phyloP scores from a whole-genome alignment of 1,140 invertebrate species.

The Dufourea novaeangliae region DNA sequence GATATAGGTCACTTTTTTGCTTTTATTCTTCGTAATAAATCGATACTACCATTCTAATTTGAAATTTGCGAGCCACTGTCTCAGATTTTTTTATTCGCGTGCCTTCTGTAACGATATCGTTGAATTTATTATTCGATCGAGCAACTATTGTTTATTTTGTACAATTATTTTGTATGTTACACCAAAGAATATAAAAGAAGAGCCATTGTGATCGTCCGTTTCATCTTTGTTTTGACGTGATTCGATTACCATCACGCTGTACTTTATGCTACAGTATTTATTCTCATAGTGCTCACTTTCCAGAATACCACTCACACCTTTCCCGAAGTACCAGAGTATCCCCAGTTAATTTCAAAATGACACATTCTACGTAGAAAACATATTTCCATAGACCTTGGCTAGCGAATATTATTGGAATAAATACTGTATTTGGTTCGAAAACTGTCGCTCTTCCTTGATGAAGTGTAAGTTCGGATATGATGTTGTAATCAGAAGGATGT shows the following conservation, averaged over 20 bases:
- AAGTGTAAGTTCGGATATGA: not conserved
- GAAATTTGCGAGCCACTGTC: not conserved
- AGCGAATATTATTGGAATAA: not conserved
- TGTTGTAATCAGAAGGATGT: not conserved
- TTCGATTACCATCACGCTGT: constrained; percentile 13
- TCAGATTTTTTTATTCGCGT: not conserved
- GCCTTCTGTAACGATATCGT: constrained; percentile 7
- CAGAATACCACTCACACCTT: not conserved
- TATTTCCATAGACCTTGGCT: not conserved
- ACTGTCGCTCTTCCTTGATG: not conserved
- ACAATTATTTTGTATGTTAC: constrained; percentile 11
- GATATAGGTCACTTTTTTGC: not conserved
- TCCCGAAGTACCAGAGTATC: not conserved
- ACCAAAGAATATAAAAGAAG: constrained; percentile 28
- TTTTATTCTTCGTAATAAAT: not conserved
- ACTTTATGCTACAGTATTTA: not conserved
- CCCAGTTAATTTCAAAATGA: not conserved
- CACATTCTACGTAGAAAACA: not conserved
- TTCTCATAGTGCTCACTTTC: not conserved
- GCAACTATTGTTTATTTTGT: not conserved
- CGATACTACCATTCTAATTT: not conserved
- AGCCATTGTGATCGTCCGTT: constrained; percentile 8
- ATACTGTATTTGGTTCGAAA: not conserved
- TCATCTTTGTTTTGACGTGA: constrained; percentile 16
- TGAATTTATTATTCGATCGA: constrained; percentile 18